Evolutionary conservation across 2,888 invertebrate species (phyloP), one percentile per base, ranked within the genome.

Genomic region (Heteromyza rotundicornis): DNA sequence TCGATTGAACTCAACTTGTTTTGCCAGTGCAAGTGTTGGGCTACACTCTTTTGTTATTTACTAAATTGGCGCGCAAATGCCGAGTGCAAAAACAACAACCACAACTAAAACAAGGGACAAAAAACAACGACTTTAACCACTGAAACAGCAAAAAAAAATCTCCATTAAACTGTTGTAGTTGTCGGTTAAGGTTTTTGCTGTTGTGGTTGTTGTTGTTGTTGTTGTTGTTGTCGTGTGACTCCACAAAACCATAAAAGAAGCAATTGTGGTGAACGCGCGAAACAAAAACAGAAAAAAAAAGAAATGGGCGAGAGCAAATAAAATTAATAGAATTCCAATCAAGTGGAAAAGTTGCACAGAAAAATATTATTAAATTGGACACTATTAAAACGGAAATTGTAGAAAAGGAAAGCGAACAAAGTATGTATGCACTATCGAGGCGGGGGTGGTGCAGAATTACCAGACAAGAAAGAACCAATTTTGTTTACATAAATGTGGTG

Each of bases 281-380:
- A 69, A 3, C 17, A 47, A 47, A 47, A 17, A 19, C 10, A 77
- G n/a, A n/a, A n/a, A n/a, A n/a, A n/a, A n/a, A n/a, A n/a, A n/a
- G n/a, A n/a, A n/a, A n/a, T n/a, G n/a, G n/a, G n/a, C n/a, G n/a
- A n/a, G n/a, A 77, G 72, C 76, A 76, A 78, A 76, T 77, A 77
- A 74, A 78, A 76, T 77, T 76, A 76, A 76, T 76, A 78, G 78
- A 76, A 78, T 77, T 78, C 76, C 76, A 78, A 76, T 76, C 78
- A 78, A 76, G 68, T 76, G 74, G 62, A 69, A 63, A 62, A 61
- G 53, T 64, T 64, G 65, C 60, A 64, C 65, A 63, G n/a, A n/a
- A 56, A 66, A 57, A 57, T 62, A 53, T 69, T 73, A 68, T 27
- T 54, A 40, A 36, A 40, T 47, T 47, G 47, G 19, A 47, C 2